Evolutionary conservation across 2,888 invertebrate genomes (phyloP).

Genomic region (Stramonita haemastoma): DNA sequence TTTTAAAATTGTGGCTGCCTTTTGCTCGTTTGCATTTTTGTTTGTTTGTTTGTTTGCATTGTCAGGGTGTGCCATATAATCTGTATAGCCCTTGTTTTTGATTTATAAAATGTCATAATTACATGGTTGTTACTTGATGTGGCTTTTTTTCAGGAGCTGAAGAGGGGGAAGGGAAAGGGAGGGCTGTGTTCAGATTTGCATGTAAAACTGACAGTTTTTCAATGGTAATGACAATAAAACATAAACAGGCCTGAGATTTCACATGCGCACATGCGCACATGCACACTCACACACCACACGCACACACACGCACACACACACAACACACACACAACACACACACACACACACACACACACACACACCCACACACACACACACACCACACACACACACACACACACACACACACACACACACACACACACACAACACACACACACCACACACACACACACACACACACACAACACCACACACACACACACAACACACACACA

Average conservation of each 20-base stretch:
- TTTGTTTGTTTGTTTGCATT: too few relatives aligned
- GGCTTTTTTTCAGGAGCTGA: too few relatives aligned
- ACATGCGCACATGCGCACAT: not conserved
- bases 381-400: not conserved
- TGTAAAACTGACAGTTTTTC: too few relatives aligned
- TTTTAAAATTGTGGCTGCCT: too few relatives aligned
- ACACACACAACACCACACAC: not conserved
- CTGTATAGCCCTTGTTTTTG: too few relatives aligned
- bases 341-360: not conserved
- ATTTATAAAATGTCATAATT: too few relatives aligned
- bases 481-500: slow-evolving; percentile 10
- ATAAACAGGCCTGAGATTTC: not conserved
- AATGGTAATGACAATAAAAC: too few relatives aligned
- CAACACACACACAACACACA: not conserved
- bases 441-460: not conserved
- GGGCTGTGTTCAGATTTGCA: too few relatives aligned
- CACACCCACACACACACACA: not conserved
- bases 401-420: not conserved
- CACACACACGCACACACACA: not conserved
- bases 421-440: slow-evolving; percentile 10
- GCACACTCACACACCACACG: not conserved
- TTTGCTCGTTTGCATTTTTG: too few relatives aligned
- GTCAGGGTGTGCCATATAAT: too few relatives aligned
- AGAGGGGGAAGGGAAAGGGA: too few relatives aligned
- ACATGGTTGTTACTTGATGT: too few relatives aligned